A percentile compares a stretch with the other conserved stretches of the same genome.
phyloP scores from a whole-genome alignment of 2,888 invertebrate genomes.

The Teinopalpus imperialis region DNA sequence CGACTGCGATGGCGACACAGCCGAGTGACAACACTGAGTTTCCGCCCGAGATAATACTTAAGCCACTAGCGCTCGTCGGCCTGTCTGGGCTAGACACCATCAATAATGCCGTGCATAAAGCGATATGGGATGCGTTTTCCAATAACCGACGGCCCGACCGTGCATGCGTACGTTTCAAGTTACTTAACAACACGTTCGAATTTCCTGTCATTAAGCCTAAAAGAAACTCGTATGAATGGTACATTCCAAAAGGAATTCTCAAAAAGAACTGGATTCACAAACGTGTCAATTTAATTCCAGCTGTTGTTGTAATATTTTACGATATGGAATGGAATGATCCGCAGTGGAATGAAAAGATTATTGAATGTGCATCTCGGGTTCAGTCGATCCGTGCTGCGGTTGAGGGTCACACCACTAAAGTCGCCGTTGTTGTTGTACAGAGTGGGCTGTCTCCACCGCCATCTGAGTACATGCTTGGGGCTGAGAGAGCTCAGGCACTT shows the following conservation, averaged over 20 bases:
- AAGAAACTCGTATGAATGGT: conserved; percentile 96
- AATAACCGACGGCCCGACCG: conserved; percentile 91
- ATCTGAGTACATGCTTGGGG: conserved; percentile 91
- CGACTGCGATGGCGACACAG: conserved; percentile 73
- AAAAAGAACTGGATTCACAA: conserved; percentile 98
- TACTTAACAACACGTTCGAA: conserved; percentile 90
- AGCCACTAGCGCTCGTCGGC: conserved; percentile 93
- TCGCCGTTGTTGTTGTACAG: conserved; percentile 96
- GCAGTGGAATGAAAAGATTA: conserved; percentile 96
- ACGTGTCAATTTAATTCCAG: conserved; percentile 93
- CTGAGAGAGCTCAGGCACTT: conserved; percentile 94
- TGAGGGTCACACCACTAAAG: conserved; percentile 87
- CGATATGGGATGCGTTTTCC: conserved; percentile 96
- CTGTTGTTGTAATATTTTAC: conserved; percentile 96
- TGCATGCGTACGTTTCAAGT: conserved; percentile 91
- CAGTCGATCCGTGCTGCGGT: conserved; percentile 90
- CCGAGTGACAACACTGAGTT: conserved; percentile 85
- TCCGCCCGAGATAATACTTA: conserved; percentile 91
- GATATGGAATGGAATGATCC: conserved; percentile 98
- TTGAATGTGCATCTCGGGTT: conserved; percentile 95
- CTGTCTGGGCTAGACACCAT: conserved; percentile 93
- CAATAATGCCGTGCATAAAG: conserved; percentile 93
- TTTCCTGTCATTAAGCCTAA: conserved; percentile 94
- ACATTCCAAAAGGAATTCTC: conserved; percentile 95
- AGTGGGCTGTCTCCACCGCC: conserved; percentile 89